phyloP scores from a whole-genome alignment of 2,888 invertebrate species.

The Cheiracanthium punctorium region DNA sequence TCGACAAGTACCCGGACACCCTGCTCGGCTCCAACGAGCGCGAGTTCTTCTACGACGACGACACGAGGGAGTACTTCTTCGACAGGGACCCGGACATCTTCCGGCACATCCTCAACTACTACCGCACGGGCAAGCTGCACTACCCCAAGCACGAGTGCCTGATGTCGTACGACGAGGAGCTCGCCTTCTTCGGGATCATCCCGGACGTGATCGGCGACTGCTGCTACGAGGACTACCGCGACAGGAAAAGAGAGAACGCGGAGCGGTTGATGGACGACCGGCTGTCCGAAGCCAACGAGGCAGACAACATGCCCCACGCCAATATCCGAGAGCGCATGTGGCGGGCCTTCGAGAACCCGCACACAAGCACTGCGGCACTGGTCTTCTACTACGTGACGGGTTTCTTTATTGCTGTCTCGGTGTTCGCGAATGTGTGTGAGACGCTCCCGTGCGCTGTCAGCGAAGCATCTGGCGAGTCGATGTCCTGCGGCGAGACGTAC shows the following conservation, averaged over 20 bases:
- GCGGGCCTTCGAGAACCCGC: constrained; percentile 99
- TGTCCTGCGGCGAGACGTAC: constrained; percentile 97
- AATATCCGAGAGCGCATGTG: constrained; percentile 97
- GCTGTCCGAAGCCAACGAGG: constrained; percentile 87
- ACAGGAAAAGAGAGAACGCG: constrained; percentile 98
- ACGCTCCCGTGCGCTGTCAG: constrained; percentile 92
- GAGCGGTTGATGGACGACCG: constrained; percentile 98
- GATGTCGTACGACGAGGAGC: constrained; percentile 98
- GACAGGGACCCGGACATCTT: constrained; percentile 99
- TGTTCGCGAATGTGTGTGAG: constrained; percentile 99
- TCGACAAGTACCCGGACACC: constrained; percentile 99
- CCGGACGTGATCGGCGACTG: constrained; percentile 98
- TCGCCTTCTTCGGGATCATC: constrained; percentile 98
- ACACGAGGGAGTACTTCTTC: constrained; percentile 98
- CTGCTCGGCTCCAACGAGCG: constrained; percentile 96
- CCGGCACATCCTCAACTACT: constrained; percentile 98
- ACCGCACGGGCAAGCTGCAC: constrained; percentile 98
- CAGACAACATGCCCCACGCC: constrained; percentile 82
- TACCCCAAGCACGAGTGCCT: constrained; percentile 99
- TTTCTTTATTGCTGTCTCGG: constrained; percentile 99
- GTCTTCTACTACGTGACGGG: constrained; percentile 99
- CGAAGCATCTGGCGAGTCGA: constrained; percentile 76
- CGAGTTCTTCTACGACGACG: constrained; percentile 99
- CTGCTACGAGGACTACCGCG: constrained; percentile 99
- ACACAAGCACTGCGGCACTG: constrained; percentile 97